Evolutionary conservation across 2,797 vertebrate species (phyloP).

Genomic region (Muscicapa comitata): DNA sequence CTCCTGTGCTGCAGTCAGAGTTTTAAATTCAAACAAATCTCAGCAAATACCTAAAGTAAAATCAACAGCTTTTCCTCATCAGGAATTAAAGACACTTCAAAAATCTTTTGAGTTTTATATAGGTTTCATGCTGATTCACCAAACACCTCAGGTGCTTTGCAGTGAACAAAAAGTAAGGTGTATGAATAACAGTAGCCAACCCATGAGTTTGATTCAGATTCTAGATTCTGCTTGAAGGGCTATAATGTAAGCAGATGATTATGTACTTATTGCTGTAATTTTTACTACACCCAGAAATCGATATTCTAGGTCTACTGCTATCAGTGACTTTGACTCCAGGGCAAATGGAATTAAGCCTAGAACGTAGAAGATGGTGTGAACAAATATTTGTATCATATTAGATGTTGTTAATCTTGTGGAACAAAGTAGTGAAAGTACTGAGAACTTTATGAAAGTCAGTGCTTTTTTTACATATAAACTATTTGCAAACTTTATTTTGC

Average conservation of each 20-base stretch:
- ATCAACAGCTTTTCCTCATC: background rate
- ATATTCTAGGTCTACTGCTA: background rate
- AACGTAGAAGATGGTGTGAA: background rate
- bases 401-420: background rate
- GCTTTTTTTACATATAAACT: background rate
- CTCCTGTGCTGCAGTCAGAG: background rate
- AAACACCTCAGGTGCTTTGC: background rate
- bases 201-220: background rate
- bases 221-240: background rate
- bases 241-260: background rate
- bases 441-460: background rate
- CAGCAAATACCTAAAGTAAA: background rate
- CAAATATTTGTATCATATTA: background rate
- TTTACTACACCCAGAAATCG: background rate
- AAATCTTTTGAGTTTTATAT: background rate
- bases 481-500: background rate
- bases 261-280: background rate
- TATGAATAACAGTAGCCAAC: background rate
- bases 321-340: background rate
- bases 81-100: background rate
- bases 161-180: background rate
- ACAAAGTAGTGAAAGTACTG: background rate
- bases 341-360: background rate
- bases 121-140: background rate
- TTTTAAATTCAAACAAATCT: background rate